Evolutionary conservation across 2,113 vertebrate genomes (phyloP).

Genomic region (Heteronetta atricapilla): DNA sequence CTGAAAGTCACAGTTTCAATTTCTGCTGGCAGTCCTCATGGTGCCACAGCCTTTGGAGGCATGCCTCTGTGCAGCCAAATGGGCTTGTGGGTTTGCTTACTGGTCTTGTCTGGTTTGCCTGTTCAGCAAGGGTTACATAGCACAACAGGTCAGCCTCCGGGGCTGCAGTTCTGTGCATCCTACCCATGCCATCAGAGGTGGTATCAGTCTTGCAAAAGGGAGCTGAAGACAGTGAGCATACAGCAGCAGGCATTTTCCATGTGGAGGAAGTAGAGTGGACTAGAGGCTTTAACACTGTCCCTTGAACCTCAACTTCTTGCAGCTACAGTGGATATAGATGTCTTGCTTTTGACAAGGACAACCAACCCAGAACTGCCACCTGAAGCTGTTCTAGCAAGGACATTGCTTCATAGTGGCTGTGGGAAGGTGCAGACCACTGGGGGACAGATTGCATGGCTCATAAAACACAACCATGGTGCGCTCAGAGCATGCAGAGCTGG

Average conservation of each 20-base stretch:
- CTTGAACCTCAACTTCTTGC: neutral
- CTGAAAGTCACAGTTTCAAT: accelerated
- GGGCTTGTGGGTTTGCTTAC: neutral
- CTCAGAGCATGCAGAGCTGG: neutral
- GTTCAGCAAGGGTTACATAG: neutral
- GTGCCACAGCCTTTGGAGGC: neutral
- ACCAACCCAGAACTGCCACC: neutral
- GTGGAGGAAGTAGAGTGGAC: neutral
- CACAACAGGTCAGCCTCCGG: neutral
- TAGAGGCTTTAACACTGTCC: neutral
- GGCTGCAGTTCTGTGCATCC: no score
- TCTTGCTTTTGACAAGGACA: neutral
- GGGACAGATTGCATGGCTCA: accelerated
- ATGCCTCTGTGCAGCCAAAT: neutral
- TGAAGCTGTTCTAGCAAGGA: neutral
- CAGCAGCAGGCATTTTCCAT: neutral
- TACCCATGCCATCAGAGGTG: neutral
- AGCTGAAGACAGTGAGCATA: neutral
- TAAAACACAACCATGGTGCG: accelerated
- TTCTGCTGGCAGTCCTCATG: neutral
- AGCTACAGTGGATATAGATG: accelerated
- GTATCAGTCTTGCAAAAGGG: accelerated
- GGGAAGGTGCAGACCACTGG: accelerated
- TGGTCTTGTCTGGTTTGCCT: neutral
- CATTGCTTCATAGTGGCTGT: accelerated